Percentiles rank a stretch among this genome's conserved stretches.
phyloP scores from a whole-genome alignment of 1,140 invertebrate genomes.

The Leptinotarsa undecemlineata region DNA sequence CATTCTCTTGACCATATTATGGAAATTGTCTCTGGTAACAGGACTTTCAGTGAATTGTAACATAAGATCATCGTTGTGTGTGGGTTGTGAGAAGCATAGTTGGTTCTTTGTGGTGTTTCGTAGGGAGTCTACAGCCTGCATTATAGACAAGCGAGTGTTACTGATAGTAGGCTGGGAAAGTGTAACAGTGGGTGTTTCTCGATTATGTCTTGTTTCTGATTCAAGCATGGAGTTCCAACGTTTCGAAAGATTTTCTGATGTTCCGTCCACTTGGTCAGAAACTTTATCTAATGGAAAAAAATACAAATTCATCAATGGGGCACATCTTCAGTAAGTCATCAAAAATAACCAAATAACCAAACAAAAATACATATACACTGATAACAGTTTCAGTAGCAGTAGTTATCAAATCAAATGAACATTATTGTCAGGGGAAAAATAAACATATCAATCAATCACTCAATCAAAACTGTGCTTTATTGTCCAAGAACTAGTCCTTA shows the following conservation, averaged over 20 bases:
- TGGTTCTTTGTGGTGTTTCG: constrained; percentile 47
- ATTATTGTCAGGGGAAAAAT: too few relatives aligned
- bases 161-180: constrained; percentile 45
- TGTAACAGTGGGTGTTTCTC: constrained; percentile 43
- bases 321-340: too few relatives aligned
- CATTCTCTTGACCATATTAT: constrained; percentile 86
- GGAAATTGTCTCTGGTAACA: constrained; percentile 63
- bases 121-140: constrained; percentile 38
- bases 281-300: constrained; percentile 18
- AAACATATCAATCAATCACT: too few relatives aligned
- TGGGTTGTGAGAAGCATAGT: constrained; percentile 87
- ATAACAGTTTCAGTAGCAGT: too few relatives aligned
- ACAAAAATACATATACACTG: too few relatives aligned
- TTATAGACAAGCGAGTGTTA: constrained; percentile 30
- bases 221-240: constrained; percentile 44
- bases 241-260: constrained; percentile 28
- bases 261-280: constrained; percentile 28
- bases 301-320: too few relatives aligned
- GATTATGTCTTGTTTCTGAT: constrained; percentile 38
- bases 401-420: too few relatives aligned
- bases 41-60: constrained; percentile 67
- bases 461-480: too few relatives aligned
- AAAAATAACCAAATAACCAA: too few relatives aligned
- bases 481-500: too few relatives aligned
- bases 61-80: constrained; percentile 80